Conservation (phyloP, 2,113 vertebrate genomes). For the Dipodomys ordii region DNA sequence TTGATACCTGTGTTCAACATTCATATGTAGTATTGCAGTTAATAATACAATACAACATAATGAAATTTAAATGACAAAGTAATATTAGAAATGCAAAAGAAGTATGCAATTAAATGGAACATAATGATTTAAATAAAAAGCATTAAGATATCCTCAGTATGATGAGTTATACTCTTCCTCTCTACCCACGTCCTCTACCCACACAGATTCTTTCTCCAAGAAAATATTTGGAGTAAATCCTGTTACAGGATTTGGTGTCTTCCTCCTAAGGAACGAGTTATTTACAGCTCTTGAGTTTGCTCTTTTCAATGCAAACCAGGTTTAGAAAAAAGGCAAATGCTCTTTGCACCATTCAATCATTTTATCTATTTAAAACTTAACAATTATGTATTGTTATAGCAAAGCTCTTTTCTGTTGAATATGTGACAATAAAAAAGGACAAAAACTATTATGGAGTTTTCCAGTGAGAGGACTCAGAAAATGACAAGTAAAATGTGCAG, state of each 20-base stretch:
- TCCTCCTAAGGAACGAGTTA: not conserved
- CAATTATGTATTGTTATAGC: not conserved
- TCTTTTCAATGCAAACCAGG: not conserved
- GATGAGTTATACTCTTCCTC: not conserved
- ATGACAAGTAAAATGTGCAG: not conserved
- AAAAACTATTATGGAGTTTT: not conserved
- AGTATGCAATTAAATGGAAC: not conserved
- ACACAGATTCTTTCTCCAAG: not conserved
- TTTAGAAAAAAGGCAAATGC: constrained; percentile 23
- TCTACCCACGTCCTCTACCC: rapidly evolving
- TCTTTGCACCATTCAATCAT: not conserved
- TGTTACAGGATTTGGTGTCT: not conserved
- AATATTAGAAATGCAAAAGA: not conserved
- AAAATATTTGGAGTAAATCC: constrained; percentile 5
- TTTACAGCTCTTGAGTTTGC: not conserved
- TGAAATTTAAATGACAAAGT: not conserved
- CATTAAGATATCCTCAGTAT: not conserved
- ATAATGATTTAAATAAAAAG: constrained; percentile 18
- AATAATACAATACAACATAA: not conserved
- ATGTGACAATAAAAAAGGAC: not conserved
- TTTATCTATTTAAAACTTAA: not conserved
- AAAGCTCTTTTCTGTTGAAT: not conserved
- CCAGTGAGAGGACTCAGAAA: not conserved
- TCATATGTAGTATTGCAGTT: constrained; percentile 14
- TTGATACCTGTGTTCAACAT: not conserved